phyloP scores from a whole-genome alignment of 1,140 invertebrate species.

The Thalassaphorura encarpata region DNA sequence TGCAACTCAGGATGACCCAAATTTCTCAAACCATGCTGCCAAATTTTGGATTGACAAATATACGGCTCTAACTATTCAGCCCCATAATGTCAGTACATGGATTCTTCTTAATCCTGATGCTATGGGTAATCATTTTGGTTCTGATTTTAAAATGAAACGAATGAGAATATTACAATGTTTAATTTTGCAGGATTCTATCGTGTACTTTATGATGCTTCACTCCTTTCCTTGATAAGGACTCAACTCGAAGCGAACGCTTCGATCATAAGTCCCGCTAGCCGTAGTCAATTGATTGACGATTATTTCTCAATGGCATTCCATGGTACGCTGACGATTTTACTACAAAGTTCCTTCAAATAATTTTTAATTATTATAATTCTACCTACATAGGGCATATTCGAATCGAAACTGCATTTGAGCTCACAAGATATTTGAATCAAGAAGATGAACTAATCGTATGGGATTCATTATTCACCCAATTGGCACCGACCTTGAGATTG shows the following conservation, averaged over 20 bases:
- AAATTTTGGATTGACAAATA: slow-evolving; percentile 22
- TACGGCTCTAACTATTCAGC: neutral
- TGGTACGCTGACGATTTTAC: slow-evolving; percentile 8
- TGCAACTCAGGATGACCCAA: slow-evolving; percentile 7
- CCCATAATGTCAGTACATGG: slow-evolving; percentile 15
- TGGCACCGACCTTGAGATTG: neutral
- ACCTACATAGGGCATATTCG: slow-evolving; percentile 10
- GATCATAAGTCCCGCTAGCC: slow-evolving; percentile 9
- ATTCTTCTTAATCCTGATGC: slow-evolving; percentile 20
- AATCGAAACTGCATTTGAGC: slow-evolving; percentile 13
- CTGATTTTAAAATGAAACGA: slow-evolving; percentile 11
- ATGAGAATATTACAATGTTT: neutral
- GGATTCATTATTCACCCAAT: slow-evolving; percentile 15
- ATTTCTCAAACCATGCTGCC: slow-evolving; percentile 4
- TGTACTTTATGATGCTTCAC: slow-evolving; percentile 62
- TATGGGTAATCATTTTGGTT: slow-evolving; percentile 18
- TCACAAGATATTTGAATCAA: slow-evolving; percentile 10
- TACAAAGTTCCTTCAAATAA: neutral
- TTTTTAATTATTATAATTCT: neutral
- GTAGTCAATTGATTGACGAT: slow-evolving; percentile 24
- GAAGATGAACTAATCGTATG: slow-evolving; percentile 22
- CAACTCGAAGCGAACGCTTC: slow-evolving; percentile 11
- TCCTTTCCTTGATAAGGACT: slow-evolving; percentile 5
- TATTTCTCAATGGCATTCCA: slow-evolving; percentile 17
- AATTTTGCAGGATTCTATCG: slow-evolving; percentile 58